Percentiles rank a stretch among this genome's conserved stretches.
phyloP scores from a whole-genome alignment of 2,113 vertebrate species.

The Ageneiosus marmoratus region DNA sequence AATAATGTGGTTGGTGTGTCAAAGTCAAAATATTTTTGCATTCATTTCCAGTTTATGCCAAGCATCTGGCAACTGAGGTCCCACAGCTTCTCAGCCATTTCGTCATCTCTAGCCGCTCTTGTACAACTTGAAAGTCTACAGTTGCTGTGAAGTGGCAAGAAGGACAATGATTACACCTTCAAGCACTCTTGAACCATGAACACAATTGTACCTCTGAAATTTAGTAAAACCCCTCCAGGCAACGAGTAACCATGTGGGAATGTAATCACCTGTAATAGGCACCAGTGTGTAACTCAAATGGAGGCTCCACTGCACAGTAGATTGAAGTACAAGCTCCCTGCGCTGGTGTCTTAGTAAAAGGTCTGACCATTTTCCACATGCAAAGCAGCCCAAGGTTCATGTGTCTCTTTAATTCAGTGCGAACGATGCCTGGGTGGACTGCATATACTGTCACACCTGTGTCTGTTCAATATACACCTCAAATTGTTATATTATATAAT shows the following conservation, averaged over 20 bases:
- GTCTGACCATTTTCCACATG: conserved; percentile 51
- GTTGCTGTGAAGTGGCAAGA: conserved; percentile 43
- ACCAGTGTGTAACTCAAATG: conserved; percentile 52
- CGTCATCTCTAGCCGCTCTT: conserved; percentile 55
- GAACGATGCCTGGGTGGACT: conserved; percentile 61
- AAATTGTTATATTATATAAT: background rate
- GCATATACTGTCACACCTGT: conserved; percentile 58
- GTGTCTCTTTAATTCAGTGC: conserved; percentile 59
- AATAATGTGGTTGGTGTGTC: background rate
- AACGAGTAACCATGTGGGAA: background rate
- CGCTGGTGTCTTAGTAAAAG: conserved; percentile 55
- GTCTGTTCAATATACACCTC: conserved; percentile 41
- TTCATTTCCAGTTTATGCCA: conserved; percentile 57
- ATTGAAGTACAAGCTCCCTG: conserved; percentile 64
- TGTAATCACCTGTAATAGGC: conserved; percentile 57
- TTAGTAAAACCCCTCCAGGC: background rate
- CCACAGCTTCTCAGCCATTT: conserved; percentile 59
- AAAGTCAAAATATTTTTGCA: background rate
- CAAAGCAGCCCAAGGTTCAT: conserved; percentile 49
- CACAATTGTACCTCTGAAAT: background rate
- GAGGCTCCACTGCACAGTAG: conserved; percentile 59
- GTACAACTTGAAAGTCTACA: conserved; percentile 50
- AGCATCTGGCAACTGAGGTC: conserved; percentile 61
- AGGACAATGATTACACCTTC: background rate
- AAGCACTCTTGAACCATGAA: background rate